These are phyloP conservation scores for Urocyon cinereoargenteus DNA, from an alignment of 2,797 vertebrate genomes.

Conservation along the genomic window DNA sequence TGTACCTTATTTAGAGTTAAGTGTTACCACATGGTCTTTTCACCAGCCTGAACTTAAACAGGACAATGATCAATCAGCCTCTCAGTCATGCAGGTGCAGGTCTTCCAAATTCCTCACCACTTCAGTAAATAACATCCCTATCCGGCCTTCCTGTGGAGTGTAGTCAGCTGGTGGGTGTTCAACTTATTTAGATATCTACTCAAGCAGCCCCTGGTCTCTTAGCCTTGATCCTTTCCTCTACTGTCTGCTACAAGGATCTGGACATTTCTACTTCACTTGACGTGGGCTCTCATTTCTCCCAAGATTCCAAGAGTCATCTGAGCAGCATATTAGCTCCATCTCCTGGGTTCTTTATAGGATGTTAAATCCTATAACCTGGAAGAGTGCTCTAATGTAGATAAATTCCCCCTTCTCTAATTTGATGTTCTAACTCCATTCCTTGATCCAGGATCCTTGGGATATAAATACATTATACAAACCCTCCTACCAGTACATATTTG, in stretches of 20 bases:
- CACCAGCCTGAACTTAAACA: background rate
- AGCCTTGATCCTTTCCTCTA: background rate
- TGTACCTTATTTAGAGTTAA: background rate
- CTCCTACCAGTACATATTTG: background rate
- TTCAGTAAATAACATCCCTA: background rate
- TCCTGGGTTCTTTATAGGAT: background rate
- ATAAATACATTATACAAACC: background rate
- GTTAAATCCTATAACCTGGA: background rate
- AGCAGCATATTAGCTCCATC: background rate
- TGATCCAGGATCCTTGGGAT: background rate
- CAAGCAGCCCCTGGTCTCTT: background rate
- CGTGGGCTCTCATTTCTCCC: background rate
- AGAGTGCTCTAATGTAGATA: background rate
- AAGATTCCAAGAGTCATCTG: background rate
- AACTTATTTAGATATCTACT: background rate
- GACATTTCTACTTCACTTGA: background rate
- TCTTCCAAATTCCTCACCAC: background rate
- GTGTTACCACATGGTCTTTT: background rate
- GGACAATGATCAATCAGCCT: background rate
- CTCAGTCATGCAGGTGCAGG: background rate
- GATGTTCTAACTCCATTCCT: background rate
- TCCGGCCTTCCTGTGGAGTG: background rate
- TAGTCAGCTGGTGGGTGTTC: background rate
- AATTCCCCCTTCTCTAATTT: background rate
- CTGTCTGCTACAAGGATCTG: background rate